Base-by-base conservation (phyloP, 2,888 invertebrate genomes). In the Rhaphigaster nebulosa region DNA sequence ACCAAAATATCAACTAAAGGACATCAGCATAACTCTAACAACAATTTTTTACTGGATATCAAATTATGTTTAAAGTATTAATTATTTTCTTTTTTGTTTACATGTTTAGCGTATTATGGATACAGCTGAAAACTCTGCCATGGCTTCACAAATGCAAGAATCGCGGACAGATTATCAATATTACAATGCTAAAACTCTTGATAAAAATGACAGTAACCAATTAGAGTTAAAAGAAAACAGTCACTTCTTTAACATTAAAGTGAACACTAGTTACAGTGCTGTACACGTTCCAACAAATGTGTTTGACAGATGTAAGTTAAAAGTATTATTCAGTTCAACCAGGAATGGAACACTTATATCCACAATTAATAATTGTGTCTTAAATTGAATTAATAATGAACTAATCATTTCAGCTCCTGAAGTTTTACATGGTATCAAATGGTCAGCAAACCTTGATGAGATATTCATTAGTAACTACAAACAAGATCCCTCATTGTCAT, bases 271-370 rank as follows among this genome's bases (percentile, higher is more conserved):
- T 93, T 95, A 96, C 93, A 98, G 98, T 93, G 97, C 98, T 92
- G 98, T 99, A 80, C 99, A 99, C 94, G 98, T 99, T 88, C 99
- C 99, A 56, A 98, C 98, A 92, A 99, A 98, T 94, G 98, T 99
- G 91, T 99, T 97, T 94, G 98, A 98, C 93, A 95, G 97, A 95
- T 97, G 97, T 97, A 94, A 94, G 95, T 94, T 87, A 45, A n/a
- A 5, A 70, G 34, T 60, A 8, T 65, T 8, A 34, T 84, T 84
- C 45, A n/a, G 41, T 45, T n/a, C 1, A 45, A n/a, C n/a, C 41
- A 26, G n/a, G 13, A 29, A 65, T 65, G 15, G 15, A 65, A 29
- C 13, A n/a, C 45, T 84, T 45, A 34, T 45, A 34, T 18, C 20
- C 26, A 13, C 5, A 38, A 2, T 90, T 65, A 38, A 80, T 56